These are phyloP conservation scores for Dermolepida albohirtum DNA, from an alignment of 2,888 invertebrate genomes.

Conservation along the genomic window DNA sequence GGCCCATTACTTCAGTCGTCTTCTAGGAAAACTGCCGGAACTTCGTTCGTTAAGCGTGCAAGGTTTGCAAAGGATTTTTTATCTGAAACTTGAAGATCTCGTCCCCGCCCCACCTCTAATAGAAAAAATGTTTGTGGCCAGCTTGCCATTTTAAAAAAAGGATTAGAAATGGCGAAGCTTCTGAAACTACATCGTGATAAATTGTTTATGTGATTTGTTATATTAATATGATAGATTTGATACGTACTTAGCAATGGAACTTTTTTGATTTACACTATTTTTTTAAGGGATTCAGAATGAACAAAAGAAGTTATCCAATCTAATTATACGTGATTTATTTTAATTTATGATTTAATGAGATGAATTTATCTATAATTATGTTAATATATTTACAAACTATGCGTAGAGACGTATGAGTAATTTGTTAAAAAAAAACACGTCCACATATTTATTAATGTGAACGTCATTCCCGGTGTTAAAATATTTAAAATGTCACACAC, in stretches of 20 bases:
- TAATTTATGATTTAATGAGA: constrained; percentile 25
- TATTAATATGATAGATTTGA: constrained; percentile 46
- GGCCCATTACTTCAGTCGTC: constrained; percentile 92
- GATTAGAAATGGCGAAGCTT: constrained; percentile 28
- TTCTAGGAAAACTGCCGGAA: constrained; percentile 93
- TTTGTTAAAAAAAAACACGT: too few relatives aligned
- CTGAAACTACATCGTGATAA: constrained; percentile 58
- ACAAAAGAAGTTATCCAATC: background rate
- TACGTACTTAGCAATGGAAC: constrained; percentile 39
- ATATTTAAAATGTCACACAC: constrained; percentile 21
- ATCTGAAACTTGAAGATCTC: constrained; percentile 91
- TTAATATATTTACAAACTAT: constrained; percentile 10
- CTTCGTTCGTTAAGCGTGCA: constrained; percentile 92
- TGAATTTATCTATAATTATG: background rate
- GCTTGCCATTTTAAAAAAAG: constrained; percentile 87
- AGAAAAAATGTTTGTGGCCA: constrained; percentile 95
- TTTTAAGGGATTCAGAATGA: constrained; percentile 13
- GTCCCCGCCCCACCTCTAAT: constrained; percentile 93
- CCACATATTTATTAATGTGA: background rate
- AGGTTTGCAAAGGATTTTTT: constrained; percentile 94
- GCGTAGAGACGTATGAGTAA: background rate
- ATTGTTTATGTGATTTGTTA: constrained; percentile 63
- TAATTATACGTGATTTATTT: constrained; percentile 20
- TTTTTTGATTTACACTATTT: constrained; percentile 31
- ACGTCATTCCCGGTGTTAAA: constrained; percentile 22